Base-by-base conservation (phyloP, 2,797 vertebrate genomes). In the Chaetophractus vellerosus region DNA sequence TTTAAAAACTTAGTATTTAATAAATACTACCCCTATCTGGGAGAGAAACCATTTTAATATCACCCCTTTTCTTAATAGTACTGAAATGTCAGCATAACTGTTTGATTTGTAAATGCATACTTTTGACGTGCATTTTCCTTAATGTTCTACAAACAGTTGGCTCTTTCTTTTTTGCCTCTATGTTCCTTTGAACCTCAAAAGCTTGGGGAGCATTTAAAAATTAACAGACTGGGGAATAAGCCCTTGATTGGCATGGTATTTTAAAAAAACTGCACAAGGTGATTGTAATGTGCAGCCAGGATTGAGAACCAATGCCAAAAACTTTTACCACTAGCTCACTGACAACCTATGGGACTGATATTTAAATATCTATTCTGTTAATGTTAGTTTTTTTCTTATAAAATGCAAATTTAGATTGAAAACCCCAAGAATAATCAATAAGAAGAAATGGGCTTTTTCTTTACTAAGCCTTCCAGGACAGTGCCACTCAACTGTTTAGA, bases 1-100 rank as follows among this genome's bases (percentile, higher is more conserved):
- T 63, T 93, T 88, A 64, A 45, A 76, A 93, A 68, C n/a, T 74
- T 74, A 28, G 15, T 85, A 26, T 66, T 96, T 91, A 94, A 88
- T 96, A 76, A 90, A 81, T 63, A 41, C 16, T 78, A 57, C 52
- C 16, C 23, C 68, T 79, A 2, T 33, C 14, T 83, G 59, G 66
- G 36, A 85, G 90, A 64, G 72, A 86, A 96, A 45, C 48, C 50
- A 79, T 92, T 79, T 83, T 68, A 66, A 23, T 82, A 11, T 74
- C 80, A 81, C 48, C 72, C 72, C 50, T 79, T 82, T 80, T 50
- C 18, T 80, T 64, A n/a, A 16, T 89, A 23, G 72, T 66, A 66
- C 45, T 75, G 55, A 94, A 94, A 95, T 75, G 41, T 63, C 63
- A 88, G 5, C 5, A 69, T 94, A 82, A 28, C 48, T 75, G 16